Conservation (phyloP, 64 coral and sea anemone species). For the Acropora tenuis region DNA sequence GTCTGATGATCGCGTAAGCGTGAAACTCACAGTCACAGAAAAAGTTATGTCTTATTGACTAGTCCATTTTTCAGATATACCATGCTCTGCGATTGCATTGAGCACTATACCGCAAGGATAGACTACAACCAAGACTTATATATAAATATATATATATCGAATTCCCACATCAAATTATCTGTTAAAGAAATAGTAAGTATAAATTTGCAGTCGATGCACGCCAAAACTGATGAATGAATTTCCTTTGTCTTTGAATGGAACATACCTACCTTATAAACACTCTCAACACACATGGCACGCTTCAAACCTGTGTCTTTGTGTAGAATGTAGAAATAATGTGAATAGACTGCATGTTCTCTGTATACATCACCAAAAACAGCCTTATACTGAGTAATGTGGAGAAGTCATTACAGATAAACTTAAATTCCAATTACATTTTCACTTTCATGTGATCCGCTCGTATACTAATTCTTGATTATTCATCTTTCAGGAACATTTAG, state of each 20-base stretch:
- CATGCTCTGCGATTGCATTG: no score
- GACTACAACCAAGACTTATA: no score
- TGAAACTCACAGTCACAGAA: no score
- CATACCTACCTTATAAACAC: not conserved
- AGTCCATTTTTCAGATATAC: no score
- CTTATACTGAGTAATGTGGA: not conserved
- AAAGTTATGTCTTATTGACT: no score
- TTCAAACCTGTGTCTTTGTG: not conserved
- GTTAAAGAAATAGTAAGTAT: not conserved
- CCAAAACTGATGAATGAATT: not conserved
- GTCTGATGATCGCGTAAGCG: no score
- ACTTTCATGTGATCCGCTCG: not conserved
- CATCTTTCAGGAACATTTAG: constrained; percentile 26
- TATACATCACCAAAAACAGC: not conserved
- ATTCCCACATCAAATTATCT: not conserved
- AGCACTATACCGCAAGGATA: no score
- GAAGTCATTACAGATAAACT: not conserved
- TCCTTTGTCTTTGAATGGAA: not conserved
- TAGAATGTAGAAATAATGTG: not conserved
- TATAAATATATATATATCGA: not conserved
- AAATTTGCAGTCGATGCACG: not conserved
- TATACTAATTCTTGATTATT: not conserved
- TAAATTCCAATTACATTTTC: not conserved
- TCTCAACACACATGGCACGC: not conserved
- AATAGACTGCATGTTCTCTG: not conserved